Conservation (phyloP, 2,797 vertebrate genomes). For the Chrosomus eos region DNA sequence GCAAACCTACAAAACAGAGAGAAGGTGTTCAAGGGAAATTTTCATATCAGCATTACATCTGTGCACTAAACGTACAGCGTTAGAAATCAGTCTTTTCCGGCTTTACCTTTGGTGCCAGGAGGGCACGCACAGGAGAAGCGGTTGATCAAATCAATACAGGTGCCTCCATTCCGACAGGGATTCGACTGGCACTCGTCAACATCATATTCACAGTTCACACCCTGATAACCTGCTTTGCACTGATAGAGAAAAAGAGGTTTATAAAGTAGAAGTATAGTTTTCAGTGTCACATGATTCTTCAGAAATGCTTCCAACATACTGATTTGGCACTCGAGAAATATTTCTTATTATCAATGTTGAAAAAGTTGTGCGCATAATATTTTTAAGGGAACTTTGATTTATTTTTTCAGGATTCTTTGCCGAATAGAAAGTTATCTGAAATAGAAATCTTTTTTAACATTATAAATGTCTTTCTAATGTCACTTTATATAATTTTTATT, state of each 20-base stretch:
- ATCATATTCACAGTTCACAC: slow-evolving; percentile 92
- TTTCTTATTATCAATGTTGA: too few relatives aligned
- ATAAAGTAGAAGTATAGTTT: neutral
- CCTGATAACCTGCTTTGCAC: slow-evolving; percentile 92
- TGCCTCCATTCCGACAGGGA: slow-evolving; percentile 89
- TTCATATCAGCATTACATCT: neutral
- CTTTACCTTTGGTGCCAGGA: slow-evolving; percentile 86
- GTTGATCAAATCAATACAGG: slow-evolving; percentile 90
- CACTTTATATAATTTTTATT: neutral
- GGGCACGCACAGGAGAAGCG: slow-evolving; percentile 89
- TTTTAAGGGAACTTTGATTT: neutral
- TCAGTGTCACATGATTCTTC: neutral
- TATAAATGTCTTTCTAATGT: neutral
- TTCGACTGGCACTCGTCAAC: slow-evolving; percentile 91
- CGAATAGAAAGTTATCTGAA: neutral
- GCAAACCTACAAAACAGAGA: slow-evolving; percentile 66
- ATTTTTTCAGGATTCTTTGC: neutral
- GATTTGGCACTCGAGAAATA: neutral
- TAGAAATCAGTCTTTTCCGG: slow-evolving; percentile 13
- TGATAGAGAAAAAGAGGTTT: slow-evolving; percentile 58
- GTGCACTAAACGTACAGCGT: neutral
- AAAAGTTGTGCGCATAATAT: neutral
- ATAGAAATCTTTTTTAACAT: neutral
- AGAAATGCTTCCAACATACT: neutral
- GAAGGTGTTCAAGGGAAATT: neutral